Percentiles rank a stretch among this genome's conserved stretches.
phyloP scores from a whole-genome alignment of 2,797 vertebrate genomes.

The Cossypha niveicapilla region DNA sequence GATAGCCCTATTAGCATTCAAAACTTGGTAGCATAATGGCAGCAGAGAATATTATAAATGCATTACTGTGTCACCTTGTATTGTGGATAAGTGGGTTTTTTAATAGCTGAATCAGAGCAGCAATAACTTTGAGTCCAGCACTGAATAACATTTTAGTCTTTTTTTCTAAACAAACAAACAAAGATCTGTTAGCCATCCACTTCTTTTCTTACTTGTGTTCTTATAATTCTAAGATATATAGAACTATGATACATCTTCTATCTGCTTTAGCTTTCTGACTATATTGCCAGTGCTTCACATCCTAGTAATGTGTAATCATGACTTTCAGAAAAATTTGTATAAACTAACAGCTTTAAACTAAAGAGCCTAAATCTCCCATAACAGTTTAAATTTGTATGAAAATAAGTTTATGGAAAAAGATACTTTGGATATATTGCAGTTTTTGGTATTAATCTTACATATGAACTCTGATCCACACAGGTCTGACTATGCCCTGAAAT shows the following conservation, averaged over 20 bases:
- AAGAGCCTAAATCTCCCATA: not conserved
- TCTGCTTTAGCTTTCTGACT: not conserved
- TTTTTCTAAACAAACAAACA: not conserved
- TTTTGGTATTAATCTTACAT: not conserved
- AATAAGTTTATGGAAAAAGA: not conserved
- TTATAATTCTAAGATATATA: not conserved
- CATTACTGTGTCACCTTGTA: not conserved
- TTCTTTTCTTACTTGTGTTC: not conserved
- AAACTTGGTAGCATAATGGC: not conserved
- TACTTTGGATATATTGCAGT: not conserved
- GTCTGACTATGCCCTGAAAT: not conserved
- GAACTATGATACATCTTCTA: not conserved
- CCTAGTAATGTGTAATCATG: not conserved
- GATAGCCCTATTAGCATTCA: not conserved
- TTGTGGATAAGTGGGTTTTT: not conserved
- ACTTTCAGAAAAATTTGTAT: not conserved
- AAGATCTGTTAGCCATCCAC: not conserved
- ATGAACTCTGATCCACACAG: not conserved
- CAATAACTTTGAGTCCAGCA: not conserved
- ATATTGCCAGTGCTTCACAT: not conserved
- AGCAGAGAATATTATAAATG: not conserved
- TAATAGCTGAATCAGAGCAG: not conserved
- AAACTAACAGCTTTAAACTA: not conserved
- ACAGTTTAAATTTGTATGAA: not conserved
- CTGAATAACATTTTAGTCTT: not conserved